Percentiles rank a stretch among this genome's conserved stretches.
These are phyloP conservation scores for Octodonta nipae DNA, from an alignment of 2,888 invertebrate species.

Conservation along the genomic window DNA sequence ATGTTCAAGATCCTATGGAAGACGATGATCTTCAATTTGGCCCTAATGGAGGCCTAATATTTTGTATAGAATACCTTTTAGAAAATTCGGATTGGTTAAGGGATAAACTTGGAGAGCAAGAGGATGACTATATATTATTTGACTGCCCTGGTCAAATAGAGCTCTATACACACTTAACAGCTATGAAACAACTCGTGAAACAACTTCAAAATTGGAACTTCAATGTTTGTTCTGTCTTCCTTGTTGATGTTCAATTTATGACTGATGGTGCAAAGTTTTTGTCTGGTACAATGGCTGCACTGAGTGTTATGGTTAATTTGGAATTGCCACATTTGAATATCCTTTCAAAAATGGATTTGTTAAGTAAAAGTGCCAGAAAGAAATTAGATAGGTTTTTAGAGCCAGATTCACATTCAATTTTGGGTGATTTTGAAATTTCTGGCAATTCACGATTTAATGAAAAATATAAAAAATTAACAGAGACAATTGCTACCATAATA, in stretches of 20 bases:
- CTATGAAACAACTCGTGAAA: slow-evolving; percentile 68
- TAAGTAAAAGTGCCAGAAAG: slow-evolving; percentile 66
- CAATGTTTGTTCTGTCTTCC: slow-evolving; percentile 78
- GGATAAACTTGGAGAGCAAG: slow-evolving; percentile 74
- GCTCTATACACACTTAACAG: slow-evolving; percentile 87
- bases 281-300: slow-evolving; percentile 80
- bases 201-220: slow-evolving; percentile 77
- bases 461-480: slow-evolving; percentile 69
- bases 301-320: slow-evolving; percentile 92
- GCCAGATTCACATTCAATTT: slow-evolving; percentile 67
- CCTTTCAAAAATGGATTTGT: slow-evolving; percentile 86
- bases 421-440: slow-evolving; percentile 47
- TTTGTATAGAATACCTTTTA: slow-evolving; percentile 85
- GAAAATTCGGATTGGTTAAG: slow-evolving; percentile 88
- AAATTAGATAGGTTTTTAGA: slow-evolving; percentile 76
- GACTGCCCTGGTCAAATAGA: slow-evolving; percentile 99
- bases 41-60: slow-evolving; percentile 92
- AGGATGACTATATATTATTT: slow-evolving; percentile 91
- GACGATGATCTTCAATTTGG: slow-evolving; percentile 87
- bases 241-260: slow-evolving; percentile 94
- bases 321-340: slow-evolving; percentile 91
- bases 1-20: slow-evolving; percentile 93
- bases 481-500: slow-evolving; percentile 73
- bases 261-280: slow-evolving; percentile 90
- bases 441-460: slow-evolving; percentile 56